These are phyloP conservation scores for Meta bourneti DNA, from an alignment of 2,888 invertebrate genomes.

Conservation along the genomic window DNA sequence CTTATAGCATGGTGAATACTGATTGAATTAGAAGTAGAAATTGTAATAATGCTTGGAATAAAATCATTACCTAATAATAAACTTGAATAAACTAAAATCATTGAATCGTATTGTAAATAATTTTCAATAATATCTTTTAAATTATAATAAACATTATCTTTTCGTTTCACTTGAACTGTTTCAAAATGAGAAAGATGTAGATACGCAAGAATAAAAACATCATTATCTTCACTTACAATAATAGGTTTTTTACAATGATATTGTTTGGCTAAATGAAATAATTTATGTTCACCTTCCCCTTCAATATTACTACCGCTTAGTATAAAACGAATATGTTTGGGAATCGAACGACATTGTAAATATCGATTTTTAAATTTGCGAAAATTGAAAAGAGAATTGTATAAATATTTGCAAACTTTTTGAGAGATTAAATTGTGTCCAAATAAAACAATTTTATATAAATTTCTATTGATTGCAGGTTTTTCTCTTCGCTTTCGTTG, in stretches of 20 bases:
- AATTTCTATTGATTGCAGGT: neutral
- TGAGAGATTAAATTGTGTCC: constrained; percentile 23
- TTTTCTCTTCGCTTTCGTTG: constrained; percentile 51
- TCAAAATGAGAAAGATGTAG: neutral
- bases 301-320: constrained; percentile 11
- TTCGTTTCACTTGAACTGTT: neutral
- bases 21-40: neutral
- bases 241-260: constrained; percentile 11
- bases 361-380: neutral
- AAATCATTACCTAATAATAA: constrained; percentile 41
- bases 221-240: constrained; percentile 42
- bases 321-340: neutral
- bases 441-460: constrained; percentile 32
- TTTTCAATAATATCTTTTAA: too few species aligned
- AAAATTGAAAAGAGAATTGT: neutral
- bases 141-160: too few species aligned
- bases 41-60: neutral
- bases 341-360: constrained; percentile 1
- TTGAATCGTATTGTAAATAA: too few species aligned
- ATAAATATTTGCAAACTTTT: constrained; percentile 1
- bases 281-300: constrained; percentile 42
- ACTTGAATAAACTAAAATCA: neutral
- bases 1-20: constrained; percentile 17
- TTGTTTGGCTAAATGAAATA: constrained; percentile 32
- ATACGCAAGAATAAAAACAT: constrained; percentile 36